Conservation (phyloP, 2,113 vertebrate genomes). For the Mola mola region DNA sequence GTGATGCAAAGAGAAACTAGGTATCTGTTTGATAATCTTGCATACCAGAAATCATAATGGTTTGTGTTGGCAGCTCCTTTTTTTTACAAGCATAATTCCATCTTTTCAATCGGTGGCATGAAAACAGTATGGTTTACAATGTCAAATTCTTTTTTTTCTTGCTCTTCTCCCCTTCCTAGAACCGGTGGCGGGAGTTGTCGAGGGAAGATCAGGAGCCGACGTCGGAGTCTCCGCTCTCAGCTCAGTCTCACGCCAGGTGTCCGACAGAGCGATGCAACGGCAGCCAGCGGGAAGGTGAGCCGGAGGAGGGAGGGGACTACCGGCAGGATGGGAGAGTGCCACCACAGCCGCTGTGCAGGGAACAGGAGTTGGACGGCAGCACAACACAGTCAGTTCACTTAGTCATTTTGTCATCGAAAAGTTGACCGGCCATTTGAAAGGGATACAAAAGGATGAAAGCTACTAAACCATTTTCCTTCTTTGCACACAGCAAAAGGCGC, state of each 20-base stretch:
- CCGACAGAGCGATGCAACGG: constrained; percentile 84
- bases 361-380: constrained; percentile 82
- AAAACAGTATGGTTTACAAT: too few species aligned
- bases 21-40: too few species aligned
- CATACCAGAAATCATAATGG: too few species aligned
- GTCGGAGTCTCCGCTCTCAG: constrained; percentile 76
- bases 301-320: constrained; percentile 79
- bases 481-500: constrained; percentile 82
- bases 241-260: constrained; percentile 70
- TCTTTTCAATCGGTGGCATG: too few species aligned
- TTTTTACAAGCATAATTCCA: too few species aligned
- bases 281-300: constrained; percentile 69
- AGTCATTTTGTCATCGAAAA: not conserved
- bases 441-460: too few species aligned
- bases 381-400: constrained; percentile 82
- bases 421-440: too few species aligned
- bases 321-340: constrained; percentile 68
- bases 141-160: not conserved
- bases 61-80: too few species aligned
- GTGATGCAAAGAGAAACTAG: too few species aligned
- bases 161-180: constrained; percentile 67
- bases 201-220: constrained; percentile 87
- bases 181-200: constrained; percentile 88
- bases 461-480: not conserved
- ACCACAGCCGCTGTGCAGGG: constrained; percentile 78